A percentile compares a stretch with the other conserved stretches of the same genome.
phyloP scores from a whole-genome alignment of 2,888 invertebrate species.

The Muscina levida region DNA sequence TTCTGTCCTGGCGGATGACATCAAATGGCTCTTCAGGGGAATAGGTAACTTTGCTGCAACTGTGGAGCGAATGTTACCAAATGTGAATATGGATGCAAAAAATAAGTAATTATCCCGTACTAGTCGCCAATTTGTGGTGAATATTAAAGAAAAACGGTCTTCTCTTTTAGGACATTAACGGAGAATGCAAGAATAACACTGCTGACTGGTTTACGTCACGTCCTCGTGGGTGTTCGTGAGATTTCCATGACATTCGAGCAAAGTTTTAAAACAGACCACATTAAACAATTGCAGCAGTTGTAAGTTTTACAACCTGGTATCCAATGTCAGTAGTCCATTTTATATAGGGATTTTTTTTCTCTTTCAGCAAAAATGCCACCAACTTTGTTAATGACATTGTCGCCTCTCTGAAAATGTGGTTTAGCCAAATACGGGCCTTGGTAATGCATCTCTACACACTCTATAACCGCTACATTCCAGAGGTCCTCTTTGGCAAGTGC shows the following conservation, averaged over 20 bases:
- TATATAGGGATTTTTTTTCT: neutral
- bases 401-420: constrained; percentile 66
- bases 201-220: constrained; percentile 67
- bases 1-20: constrained; percentile 61
- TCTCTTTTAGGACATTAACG: constrained; percentile 55
- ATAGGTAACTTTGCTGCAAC: constrained; percentile 66
- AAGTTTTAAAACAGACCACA: constrained; percentile 68
- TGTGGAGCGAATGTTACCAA: constrained; percentile 67
- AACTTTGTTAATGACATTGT: constrained; percentile 66
- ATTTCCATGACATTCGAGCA: constrained; percentile 68
- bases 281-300: constrained; percentile 68
- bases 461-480: constrained; percentile 69
- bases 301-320: constrained; percentile 48
- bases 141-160: too few species aligned
- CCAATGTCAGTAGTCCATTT: too few species aligned
- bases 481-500: constrained; percentile 69
- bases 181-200: constrained; percentile 65
- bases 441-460: constrained; percentile 60
- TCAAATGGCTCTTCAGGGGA: constrained; percentile 69
- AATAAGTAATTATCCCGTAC: constrained; percentile 51
- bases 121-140: neutral
- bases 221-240: constrained; percentile 68
- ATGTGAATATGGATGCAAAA: constrained; percentile 44
- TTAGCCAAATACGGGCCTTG: constrained; percentile 64
- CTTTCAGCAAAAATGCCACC: constrained; percentile 65